Percentiles rank a stretch among this genome's conserved stretches.
These are phyloP conservation scores for Aviceda leuphotes DNA, from an alignment of 2,797 vertebrate species.

Conservation along the genomic window DNA sequence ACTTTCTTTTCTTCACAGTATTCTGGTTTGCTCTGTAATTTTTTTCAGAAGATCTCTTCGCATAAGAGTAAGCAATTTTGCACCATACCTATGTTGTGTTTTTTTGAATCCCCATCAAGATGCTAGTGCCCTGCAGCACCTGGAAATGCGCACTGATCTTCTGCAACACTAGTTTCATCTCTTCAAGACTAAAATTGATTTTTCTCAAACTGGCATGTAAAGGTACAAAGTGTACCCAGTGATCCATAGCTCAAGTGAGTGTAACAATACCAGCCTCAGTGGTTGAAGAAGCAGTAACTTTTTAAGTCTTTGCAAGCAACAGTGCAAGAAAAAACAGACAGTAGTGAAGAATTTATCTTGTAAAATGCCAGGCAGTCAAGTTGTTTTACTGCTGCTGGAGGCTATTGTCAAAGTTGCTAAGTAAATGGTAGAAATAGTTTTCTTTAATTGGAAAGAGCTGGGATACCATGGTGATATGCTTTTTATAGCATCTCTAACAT, in stretches of 20 bases:
- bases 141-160: conserved; percentile 62
- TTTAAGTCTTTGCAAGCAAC: conserved; percentile 29
- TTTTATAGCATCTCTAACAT: conserved; percentile 42
- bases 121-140: conserved; percentile 54
- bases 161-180: conserved; percentile 58
- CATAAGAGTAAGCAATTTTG: conserved; percentile 18
- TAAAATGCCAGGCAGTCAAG: conserved; percentile 62
- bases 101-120: conserved; percentile 27
- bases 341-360: conserved; percentile 55
- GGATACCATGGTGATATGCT: conserved; percentile 52
- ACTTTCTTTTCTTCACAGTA: background rate
- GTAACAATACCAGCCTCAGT: background rate
- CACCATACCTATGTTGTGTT: conserved; percentile 18
- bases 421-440: conserved; percentile 61
- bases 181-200: conserved; percentile 57
- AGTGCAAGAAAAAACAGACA: conserved; percentile 26
- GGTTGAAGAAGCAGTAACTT: conserved; percentile 22
- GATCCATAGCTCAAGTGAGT: conserved; percentile 53
- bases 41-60: background rate
- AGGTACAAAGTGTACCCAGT: conserved; percentile 55
- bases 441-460: conserved; percentile 60
- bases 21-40: background rate
- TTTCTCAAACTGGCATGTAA: conserved; percentile 55
- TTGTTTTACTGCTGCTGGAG: conserved; percentile 60
- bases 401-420: conserved; percentile 69